A percentile compares a stretch with the other conserved stretches of the same genome.
phyloP scores from a whole-genome alignment of 2,797 vertebrate genomes.

The Acipenser transmontanus region DNA sequence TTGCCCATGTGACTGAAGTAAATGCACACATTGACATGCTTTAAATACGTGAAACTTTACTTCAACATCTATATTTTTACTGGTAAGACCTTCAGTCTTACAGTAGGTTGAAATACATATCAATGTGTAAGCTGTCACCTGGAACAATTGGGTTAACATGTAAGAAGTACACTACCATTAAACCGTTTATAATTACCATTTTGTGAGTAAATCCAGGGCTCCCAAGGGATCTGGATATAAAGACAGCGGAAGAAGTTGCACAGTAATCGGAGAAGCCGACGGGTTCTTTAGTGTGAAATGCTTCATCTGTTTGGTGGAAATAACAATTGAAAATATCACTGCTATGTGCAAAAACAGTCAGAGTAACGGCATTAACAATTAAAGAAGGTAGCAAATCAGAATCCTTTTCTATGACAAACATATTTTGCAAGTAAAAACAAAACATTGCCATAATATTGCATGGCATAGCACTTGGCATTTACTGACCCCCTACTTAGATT shows the following conservation, averaged over 20 bases:
- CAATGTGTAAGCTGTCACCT: too few relatives aligned
- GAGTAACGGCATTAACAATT: background rate
- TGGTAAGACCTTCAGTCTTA: too few relatives aligned
- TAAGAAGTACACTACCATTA: background rate
- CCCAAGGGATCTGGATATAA: conserved; percentile 79
- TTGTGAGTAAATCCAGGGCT: conserved; percentile 74
- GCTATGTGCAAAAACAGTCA: background rate
- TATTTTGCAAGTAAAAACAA: too few relatives aligned
- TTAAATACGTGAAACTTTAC: too few relatives aligned
- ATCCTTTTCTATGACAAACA: too few relatives aligned
- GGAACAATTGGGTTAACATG: too few relatives aligned
- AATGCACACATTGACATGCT: too few relatives aligned
- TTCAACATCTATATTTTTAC: too few relatives aligned
- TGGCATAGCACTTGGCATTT: background rate
- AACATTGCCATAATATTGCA: conserved; percentile 17
- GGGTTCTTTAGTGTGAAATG: conserved; percentile 85
- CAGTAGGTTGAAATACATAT: too few relatives aligned
- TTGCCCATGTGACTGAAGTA: too few relatives aligned
- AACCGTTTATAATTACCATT: conserved; percentile 61
- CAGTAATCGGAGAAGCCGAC: conserved; percentile 73
- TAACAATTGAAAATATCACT: background rate
- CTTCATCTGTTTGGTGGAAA: conserved; percentile 63
- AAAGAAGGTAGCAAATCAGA: background rate
- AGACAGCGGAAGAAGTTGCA: conserved; percentile 82
- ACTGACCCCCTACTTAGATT: too few relatives aligned